phyloP scores from a whole-genome alignment of 2,113 vertebrate species.

The Neomonachus schauinslandi region DNA sequence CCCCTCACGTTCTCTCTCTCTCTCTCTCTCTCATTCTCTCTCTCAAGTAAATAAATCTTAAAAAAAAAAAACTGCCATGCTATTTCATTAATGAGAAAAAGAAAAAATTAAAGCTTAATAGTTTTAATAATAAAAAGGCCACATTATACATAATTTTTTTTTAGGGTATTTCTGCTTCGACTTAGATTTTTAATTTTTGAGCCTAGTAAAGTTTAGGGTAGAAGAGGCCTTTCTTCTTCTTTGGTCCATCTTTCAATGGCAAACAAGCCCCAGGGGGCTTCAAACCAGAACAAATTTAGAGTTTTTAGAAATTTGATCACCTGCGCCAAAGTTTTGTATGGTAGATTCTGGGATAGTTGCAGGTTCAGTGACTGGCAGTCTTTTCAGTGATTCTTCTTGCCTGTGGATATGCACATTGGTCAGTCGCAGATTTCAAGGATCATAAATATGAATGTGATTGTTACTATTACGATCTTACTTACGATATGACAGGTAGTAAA shows the following conservation, averaged over 20 bases:
- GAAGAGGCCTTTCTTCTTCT: background rate
- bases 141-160: background rate
- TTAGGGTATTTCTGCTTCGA: slow-evolving; percentile 17
- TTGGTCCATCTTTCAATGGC: background rate
- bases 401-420: background rate
- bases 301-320: background rate
- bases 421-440: background rate
- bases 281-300: background rate
- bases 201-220: background rate
- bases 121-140: background rate
- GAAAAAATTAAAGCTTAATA: background rate
- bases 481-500: background rate
- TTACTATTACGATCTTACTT: background rate
- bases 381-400: background rate
- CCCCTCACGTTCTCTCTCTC: no score
- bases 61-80: background rate
- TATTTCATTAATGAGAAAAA: background rate
- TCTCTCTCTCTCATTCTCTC: no score
- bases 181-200: background rate
- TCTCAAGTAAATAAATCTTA: no score
- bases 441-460: background rate
- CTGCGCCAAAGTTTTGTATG: background rate
- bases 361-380: background rate
- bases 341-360: background rate
- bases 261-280: background rate